A percentile compares a stretch with the other conserved stretches of the same genome.
phyloP scores from a whole-genome alignment of 2,113 vertebrate genomes.

The Neomonachus schauinslandi region DNA sequence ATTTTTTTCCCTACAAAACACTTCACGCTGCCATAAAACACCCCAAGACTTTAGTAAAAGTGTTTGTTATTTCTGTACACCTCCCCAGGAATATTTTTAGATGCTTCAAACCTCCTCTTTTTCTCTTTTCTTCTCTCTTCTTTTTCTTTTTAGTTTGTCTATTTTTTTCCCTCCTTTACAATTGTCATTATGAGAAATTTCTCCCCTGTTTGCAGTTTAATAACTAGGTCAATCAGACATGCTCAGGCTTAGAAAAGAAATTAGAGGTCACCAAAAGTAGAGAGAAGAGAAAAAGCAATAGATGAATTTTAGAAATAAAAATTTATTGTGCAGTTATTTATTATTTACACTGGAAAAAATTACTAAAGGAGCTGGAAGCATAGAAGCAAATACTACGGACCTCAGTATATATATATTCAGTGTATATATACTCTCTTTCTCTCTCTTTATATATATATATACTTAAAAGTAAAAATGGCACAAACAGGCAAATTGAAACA shows the following conservation, averaged over 20 bases:
- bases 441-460: neutral
- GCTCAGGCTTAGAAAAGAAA: constrained; percentile 7
- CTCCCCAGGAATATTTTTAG: constrained; percentile 42
- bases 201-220: constrained; percentile 1
- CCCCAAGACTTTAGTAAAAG: neutral
- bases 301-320: neutral
- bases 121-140: neutral
- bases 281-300: neutral
- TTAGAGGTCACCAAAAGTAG: neutral
- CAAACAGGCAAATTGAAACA: constrained; percentile 20
- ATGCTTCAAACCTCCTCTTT: neutral
- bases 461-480: neutral
- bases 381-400: neutral
- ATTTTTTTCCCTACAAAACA: constrained; percentile 25
- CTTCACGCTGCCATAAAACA: neutral
- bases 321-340: neutral
- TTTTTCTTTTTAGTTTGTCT: neutral
- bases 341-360: neutral
- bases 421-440: neutral
- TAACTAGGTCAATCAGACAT: neutral
- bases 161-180: constrained; percentile 45
- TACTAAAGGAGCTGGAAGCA: neutral
- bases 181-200: constrained; percentile 31
- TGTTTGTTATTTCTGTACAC: constrained; percentile 40
- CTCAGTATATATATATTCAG: neutral